Evolutionary conservation across 2,888 invertebrate genomes (phyloP), one percentile per base, ranked within the genome.

Genomic region (Erynnis tages): DNA sequence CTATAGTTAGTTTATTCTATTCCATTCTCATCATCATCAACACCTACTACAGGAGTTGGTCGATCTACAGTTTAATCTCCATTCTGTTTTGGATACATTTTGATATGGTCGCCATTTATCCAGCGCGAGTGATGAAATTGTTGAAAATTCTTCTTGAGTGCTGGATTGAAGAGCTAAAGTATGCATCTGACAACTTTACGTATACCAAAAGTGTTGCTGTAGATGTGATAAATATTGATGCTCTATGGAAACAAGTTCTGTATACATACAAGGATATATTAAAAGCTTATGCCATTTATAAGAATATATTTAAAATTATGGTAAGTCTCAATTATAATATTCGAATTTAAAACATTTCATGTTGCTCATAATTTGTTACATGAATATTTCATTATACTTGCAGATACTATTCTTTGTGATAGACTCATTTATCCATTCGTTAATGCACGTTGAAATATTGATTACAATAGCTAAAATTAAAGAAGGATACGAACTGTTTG

Each of bases 41-140:
- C 14, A 30, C 30, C 0, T 30, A 30, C 8, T 30, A 7, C 30
- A 13, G 30, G 30, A 8, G 13, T 2, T 30, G 30, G 34, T n/a
- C 8, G 3, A 4, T 16, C 7, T 34, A 16, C n/a, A 14, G 29
- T 1, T 21, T 6, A 4, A 14, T 21, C 8, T 19, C 8, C 2
- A 27, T 41, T 21, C 1, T 47, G 2, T 47, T 38, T n/a, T 38
- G 37, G 19, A 13, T 47, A 8, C 17, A 48, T 48, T 48, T 48
- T 48, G 48, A 48, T 48, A 10, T 40, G 11, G 7, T 11, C 8
- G 13, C 30, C 4, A 23, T 40, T 40, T 48, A 48, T 14, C 30
- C 48, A 4, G 23, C 32, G 1, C 48, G 48, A 1, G 5, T 40
- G 1, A 23, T 48, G 0, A 40, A 23, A 19, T 16, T 48, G 0